Base-by-base conservation (phyloP, 2,888 invertebrate species). In the Philereme vetulata region DNA sequence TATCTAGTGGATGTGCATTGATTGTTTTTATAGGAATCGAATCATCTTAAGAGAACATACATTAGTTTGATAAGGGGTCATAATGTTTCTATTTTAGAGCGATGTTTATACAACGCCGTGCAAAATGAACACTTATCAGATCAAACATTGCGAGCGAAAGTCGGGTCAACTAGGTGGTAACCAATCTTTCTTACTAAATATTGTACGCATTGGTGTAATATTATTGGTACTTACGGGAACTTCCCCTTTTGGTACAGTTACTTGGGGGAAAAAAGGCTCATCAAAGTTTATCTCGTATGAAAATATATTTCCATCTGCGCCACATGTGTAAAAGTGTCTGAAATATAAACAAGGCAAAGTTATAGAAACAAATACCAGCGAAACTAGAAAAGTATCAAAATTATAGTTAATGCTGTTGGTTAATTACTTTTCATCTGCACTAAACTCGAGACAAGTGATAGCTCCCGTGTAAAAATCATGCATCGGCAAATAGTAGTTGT, bases 271-370 rank as follows among this genome's bases (percentile, higher is more conserved):
- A 38, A 90, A 66, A 3, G 81, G 83, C 60, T 88, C 81, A 1
- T 79, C 59, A 60, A 93, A 93, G 64, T 93, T 89, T 73, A 95
- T 94, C 0, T 79, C 72, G 72, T 94, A 97, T 0, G 95, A 93
- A 77, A 97, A 97, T 52, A 97, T 91, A 76, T 97, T 96, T 4
- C 96, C 96, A 80, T 97, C 97, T 11, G 91, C 76, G 0, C 97
- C 97, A 71, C 95, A 93, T 0, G 95, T 93, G 58, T 94, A 93
- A 5, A 96, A 66, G 11, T 66, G 71, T 8, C 90, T 92, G 71
- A 49, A 67, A 67, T 4, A 48, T 40, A 11, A 56, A 10, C 4
- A 35, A 9, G 4, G 5, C 34, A 33, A 34, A 38, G 38, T 38
- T 38, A 8, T 38, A 3, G 2, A 21, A 21, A 6, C 38, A 38